Evolutionary conservation across 2,797 vertebrate species (phyloP).

Genomic region (Mastacembelus armatus): DNA sequence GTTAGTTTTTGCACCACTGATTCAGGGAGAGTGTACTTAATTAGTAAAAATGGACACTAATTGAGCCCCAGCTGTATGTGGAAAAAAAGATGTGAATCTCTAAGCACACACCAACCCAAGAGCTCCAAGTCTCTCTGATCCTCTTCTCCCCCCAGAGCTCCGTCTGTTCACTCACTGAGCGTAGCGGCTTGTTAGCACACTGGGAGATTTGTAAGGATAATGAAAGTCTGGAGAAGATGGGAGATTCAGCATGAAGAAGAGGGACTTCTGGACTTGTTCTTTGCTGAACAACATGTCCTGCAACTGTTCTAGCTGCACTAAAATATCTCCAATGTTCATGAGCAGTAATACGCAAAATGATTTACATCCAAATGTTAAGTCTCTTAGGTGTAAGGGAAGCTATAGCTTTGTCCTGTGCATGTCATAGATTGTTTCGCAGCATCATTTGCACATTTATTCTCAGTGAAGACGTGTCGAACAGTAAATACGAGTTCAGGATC

Average conservation of each 20-base stretch:
- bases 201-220: constrained; percentile 79
- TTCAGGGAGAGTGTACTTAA: constrained; percentile 78
- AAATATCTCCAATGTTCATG: neutral
- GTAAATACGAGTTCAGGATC: constrained; percentile 53
- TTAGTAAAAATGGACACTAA: constrained; percentile 83
- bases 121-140: constrained; percentile 79
- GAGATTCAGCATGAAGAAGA: constrained; percentile 46
- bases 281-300: constrained; percentile 40
- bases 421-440: constrained; percentile 26
- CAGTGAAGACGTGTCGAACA: neutral
- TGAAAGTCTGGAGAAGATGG: constrained; percentile 65
- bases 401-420: neutral
- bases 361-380: constrained; percentile 12
- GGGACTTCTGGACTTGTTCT: constrained; percentile 50
- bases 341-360: neutral
- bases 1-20: constrained; percentile 77
- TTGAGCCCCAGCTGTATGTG: constrained; percentile 82
- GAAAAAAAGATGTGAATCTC: constrained; percentile 68
- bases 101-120: constrained; percentile 73
- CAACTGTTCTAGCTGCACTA: neutral
- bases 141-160: constrained; percentile 74
- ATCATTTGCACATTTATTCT: constrained; percentile 35
- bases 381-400: constrained; percentile 4
- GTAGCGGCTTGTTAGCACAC: constrained; percentile 77
- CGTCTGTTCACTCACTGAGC: constrained; percentile 77